Conservation (phyloP, 2,888 invertebrate genomes). For the Eretmocerus hayati region DNA sequence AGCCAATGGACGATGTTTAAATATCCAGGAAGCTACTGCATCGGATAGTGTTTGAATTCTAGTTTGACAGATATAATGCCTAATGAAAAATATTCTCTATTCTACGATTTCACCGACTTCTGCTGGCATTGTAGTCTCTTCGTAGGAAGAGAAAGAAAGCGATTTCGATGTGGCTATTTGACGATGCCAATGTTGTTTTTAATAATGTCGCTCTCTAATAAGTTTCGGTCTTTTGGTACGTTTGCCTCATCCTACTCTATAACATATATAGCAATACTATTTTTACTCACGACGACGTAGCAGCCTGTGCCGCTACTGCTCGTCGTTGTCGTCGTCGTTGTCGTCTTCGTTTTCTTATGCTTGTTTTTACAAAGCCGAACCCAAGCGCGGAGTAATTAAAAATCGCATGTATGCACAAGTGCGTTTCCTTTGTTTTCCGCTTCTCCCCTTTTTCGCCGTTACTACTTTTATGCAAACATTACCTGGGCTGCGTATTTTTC, state of each 20-base stretch:
- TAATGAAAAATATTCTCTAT: slow-evolving; percentile 26
- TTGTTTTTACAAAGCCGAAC: neutral
- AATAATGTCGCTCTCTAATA: slow-evolving; percentile 11
- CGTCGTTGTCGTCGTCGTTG: slow-evolving; percentile 1
- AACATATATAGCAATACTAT: too few species aligned
- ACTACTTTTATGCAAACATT: slow-evolving; percentile 21
- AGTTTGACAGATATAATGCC: slow-evolving; percentile 24
- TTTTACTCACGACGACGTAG: too few species aligned
- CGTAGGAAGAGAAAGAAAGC: too few species aligned
- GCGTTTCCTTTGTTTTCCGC: slow-evolving; percentile 22
- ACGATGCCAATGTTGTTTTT: too few species aligned
- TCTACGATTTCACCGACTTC: neutral
- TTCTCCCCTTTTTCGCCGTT: slow-evolving; percentile 6
- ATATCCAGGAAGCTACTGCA: slow-evolving; percentile 29
- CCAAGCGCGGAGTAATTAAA: slow-evolving; percentile 20
- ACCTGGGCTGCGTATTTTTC: slow-evolving; percentile 20
- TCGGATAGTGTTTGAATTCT: neutral
- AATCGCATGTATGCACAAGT: slow-evolving; percentile 24
- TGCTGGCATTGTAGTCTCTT: neutral
- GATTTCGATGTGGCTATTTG: too few species aligned
- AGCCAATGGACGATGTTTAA: slow-evolving; percentile 34
- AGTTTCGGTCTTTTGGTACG: slow-evolving; percentile 1
- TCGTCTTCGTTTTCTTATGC: slow-evolving; percentile 1
- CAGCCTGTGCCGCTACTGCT: slow-evolving; percentile 8
- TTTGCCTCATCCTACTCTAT: neutral